phyloP scores from a whole-genome alignment of 2,797 vertebrate genomes.

The Apodemus agrarius region DNA sequence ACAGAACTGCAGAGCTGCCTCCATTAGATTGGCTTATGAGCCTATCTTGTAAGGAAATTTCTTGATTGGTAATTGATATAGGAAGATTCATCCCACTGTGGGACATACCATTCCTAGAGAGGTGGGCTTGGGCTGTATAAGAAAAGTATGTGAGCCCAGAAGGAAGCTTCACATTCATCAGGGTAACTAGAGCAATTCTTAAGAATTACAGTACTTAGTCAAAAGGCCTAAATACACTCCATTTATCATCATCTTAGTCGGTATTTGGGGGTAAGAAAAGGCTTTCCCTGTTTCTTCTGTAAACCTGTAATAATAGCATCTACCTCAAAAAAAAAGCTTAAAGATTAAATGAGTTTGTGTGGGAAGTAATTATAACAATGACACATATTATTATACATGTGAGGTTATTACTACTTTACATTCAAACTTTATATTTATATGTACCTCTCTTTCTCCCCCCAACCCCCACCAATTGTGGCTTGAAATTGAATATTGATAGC shows the following conservation, averaged over 20 bases:
- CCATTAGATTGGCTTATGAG: not conserved
- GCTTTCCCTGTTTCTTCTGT: conserved; percentile 12
- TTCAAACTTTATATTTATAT: not conserved
- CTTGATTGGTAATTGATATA: not conserved
- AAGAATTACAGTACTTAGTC: not conserved
- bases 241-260: not conserved
- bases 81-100: not conserved
- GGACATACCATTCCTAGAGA: not conserved
- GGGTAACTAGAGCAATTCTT: not conserved
- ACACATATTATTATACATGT: not conserved
- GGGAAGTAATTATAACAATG: not conserved
- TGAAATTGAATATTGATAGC: not conserved
- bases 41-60: not conserved
- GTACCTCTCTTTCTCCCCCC: no score
- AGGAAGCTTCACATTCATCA: not conserved
- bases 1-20: not conserved
- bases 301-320: not conserved
- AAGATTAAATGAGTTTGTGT: not conserved
- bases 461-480: not conserved
- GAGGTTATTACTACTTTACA: not conserved
- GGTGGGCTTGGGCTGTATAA: not conserved
- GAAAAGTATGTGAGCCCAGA: not conserved
- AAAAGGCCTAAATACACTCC: not conserved
- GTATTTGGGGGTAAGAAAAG: not conserved
- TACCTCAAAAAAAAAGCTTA: not conserved